phyloP scores from a whole-genome alignment of 1,140 invertebrate genomes.

The Babylonia areolata region DNA sequence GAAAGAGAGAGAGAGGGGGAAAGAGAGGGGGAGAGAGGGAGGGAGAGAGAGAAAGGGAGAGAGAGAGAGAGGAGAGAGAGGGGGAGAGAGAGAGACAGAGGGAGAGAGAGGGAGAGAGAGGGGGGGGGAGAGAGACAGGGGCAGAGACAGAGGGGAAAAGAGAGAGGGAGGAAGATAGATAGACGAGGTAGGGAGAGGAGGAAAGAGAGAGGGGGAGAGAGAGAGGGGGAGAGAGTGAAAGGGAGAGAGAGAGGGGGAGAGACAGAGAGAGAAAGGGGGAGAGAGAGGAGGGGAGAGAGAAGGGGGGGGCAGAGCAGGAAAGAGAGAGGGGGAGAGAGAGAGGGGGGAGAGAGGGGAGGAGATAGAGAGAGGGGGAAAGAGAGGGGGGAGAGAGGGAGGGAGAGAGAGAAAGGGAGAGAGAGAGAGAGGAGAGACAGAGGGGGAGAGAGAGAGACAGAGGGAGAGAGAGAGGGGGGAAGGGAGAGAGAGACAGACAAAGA shows the following conservation, averaged over 20 bases:
- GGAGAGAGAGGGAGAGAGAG: not conserved
- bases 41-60: not conserved
- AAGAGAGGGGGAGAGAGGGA: no score
- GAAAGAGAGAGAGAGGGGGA: no score
- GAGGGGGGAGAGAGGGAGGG: not conserved
- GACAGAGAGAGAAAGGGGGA: not conserved
- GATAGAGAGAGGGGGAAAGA: no score
- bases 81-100: not conserved
- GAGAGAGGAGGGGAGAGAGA: not conserved
- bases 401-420: constrained; percentile 22
- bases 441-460: not conserved
- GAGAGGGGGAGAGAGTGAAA: not conserved
- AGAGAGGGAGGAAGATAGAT: not conserved
- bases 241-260: not conserved
- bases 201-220: not conserved
- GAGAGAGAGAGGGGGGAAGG: not conserved
- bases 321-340: not conserved
- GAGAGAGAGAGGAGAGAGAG: not conserved
- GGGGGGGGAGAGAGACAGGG: not conserved
- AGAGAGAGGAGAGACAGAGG: not conserved
- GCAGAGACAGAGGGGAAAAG: not conserved
- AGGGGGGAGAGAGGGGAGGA: no score
- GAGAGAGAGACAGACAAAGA: not conserved
- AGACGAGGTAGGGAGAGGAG: not conserved
- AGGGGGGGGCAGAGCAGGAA: not conserved